These are phyloP conservation scores for Mimumesa dahlbomi DNA, from an alignment of 2,888 invertebrate species.

Conservation along the genomic window DNA sequence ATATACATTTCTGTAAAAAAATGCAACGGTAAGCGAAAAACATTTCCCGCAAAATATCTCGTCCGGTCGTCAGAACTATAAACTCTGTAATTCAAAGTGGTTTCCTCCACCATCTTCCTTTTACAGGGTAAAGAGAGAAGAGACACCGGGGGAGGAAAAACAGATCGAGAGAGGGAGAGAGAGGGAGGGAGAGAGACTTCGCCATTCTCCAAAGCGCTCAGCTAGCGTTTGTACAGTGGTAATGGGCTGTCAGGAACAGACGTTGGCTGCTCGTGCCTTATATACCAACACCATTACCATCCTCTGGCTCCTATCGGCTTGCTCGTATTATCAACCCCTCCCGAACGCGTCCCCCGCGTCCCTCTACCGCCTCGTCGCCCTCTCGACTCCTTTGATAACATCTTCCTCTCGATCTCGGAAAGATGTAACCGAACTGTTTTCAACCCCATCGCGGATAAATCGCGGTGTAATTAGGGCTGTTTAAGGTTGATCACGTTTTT, in stretches of 20 bases:
- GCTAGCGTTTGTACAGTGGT: slow-evolving; percentile 77
- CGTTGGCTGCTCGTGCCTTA: slow-evolving; percentile 74
- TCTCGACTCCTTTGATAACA: slow-evolving; percentile 13
- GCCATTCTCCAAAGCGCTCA: slow-evolving; percentile 62
- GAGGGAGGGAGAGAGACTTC: slow-evolving; percentile 52
- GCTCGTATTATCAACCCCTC: slow-evolving; percentile 45
- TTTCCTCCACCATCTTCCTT: background rate
- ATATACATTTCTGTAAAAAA: too few species aligned
- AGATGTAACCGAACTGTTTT: background rate
- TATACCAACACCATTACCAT: slow-evolving; percentile 72
- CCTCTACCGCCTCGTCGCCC: background rate
- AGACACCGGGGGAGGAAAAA: background rate
- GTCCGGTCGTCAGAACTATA: background rate
- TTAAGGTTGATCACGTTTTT: too few species aligned
- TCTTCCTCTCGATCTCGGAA: background rate
- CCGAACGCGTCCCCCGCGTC: slow-evolving; percentile 23
- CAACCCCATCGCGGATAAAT: too few species aligned
- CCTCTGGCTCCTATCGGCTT: slow-evolving; percentile 61
- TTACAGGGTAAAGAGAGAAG: slow-evolving; percentile 3
- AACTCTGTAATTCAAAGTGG: background rate
- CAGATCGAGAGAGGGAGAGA: slow-evolving; percentile 25
- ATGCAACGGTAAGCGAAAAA: too few species aligned
- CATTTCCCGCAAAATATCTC: too few species aligned
- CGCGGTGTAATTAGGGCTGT: too few species aligned
- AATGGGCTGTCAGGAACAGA: slow-evolving; percentile 79